Conservation (phyloP, 2,888 invertebrate genomes). For the Phytoseiulus persimilis region DNA sequence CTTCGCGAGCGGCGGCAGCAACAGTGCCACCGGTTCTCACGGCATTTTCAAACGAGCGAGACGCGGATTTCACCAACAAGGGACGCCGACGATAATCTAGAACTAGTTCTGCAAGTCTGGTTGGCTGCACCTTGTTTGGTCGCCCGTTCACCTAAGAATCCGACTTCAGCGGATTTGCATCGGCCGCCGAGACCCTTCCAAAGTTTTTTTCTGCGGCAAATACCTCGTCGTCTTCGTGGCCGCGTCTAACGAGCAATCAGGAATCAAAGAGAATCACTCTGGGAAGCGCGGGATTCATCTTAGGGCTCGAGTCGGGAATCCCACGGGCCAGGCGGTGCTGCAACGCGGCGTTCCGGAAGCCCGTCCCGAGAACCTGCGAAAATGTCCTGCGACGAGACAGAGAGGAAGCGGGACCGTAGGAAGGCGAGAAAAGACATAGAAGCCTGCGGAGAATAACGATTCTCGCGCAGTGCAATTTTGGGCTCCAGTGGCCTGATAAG, state of each 20-base stretch:
- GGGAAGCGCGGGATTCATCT: not conserved
- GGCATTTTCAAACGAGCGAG: not conserved
- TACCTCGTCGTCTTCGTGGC: not conserved
- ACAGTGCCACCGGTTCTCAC: not conserved
- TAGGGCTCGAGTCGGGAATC: too few relatives aligned
- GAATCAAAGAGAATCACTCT: not conserved
- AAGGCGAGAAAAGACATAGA: not conserved
- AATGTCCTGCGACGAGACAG: not conserved
- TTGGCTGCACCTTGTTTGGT: not conserved
- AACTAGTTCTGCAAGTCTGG: not conserved
- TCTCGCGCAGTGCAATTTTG: not conserved
- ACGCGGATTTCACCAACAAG: not conserved
- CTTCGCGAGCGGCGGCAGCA: not conserved
- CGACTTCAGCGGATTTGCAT: not conserved
- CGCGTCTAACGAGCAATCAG: not conserved
- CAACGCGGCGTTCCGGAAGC: not conserved
- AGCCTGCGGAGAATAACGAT: not conserved
- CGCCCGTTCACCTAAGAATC: not conserved
- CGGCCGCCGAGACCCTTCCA: not conserved
- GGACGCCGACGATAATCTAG: not conserved
- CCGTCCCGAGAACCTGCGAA: not conserved
- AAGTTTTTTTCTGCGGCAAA: not conserved
- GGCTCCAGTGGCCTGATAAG: constrained; percentile 5
- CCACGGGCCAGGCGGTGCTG: too few relatives aligned
- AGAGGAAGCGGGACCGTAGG: not conserved